Conservation (phyloP, 1,140 invertebrate species). For the Anagrus nilaparvatae region DNA sequence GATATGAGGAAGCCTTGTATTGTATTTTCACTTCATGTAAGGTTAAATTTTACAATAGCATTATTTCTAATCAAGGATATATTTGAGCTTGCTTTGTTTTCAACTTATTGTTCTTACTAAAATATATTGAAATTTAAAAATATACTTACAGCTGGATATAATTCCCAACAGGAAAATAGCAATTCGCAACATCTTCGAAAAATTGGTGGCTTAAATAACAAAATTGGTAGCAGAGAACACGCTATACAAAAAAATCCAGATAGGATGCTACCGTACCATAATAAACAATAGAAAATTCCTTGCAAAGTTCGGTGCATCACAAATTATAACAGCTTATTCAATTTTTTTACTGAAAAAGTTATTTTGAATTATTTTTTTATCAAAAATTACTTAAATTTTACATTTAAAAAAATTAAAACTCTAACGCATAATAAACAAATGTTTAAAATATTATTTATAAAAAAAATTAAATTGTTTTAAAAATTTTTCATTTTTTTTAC, state of each 20-base stretch:
- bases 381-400: background rate
- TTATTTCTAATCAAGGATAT: background rate
- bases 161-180: slow-evolving; percentile 65
- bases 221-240: slow-evolving; percentile 56
- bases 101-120: too few species aligned
- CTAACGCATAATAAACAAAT: background rate
- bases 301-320: slow-evolving; percentile 33
- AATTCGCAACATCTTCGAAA: slow-evolving; percentile 58
- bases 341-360: slow-evolving; percentile 7
- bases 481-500: too few species aligned
- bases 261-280: slow-evolving; percentile 50
- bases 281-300: slow-evolving; percentile 42
- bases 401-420: background rate
- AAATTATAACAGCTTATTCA: slow-evolving; percentile 15
- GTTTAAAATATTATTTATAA: background rate
- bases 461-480: background rate
- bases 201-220: slow-evolving; percentile 52
- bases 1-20: background rate
- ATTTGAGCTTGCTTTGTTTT: too few species aligned
- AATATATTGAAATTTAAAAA: background rate
- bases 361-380: slow-evolving; percentile 8
- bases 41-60: background rate
- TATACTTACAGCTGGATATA: slow-evolving; percentile 63
- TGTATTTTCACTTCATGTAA: background rate
- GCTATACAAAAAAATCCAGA: slow-evolving; percentile 51